Percentiles rank a stretch among this genome's conserved stretches.
Evolutionary conservation across 2,888 invertebrate genomes (phyloP).

Genomic region (Himalopsyche anomala): DNA sequence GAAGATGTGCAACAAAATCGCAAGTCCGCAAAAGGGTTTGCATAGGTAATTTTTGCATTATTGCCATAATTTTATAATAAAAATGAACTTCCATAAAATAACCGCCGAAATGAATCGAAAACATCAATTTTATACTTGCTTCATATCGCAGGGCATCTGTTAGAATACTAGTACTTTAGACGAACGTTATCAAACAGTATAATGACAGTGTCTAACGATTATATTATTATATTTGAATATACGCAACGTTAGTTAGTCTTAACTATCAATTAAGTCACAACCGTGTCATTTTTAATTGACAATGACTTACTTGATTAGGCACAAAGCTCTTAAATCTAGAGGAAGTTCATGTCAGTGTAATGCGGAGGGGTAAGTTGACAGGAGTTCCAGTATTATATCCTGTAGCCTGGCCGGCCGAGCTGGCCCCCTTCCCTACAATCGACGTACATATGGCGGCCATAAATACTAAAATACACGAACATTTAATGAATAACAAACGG

Average conservation of each 20-base stretch:
- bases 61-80: no score
- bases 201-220: no score
- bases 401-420: neutral
- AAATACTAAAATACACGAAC: neutral
- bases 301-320: constrained; percentile 34
- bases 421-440: neutral
- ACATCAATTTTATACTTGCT: no score
- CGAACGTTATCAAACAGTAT: no score
- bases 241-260: neutral
- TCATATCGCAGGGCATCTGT: no score
- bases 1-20: no score
- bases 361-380: constrained; percentile 30
- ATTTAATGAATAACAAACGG: neutral
- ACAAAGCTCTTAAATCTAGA: constrained; percentile 6
- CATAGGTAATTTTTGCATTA: no score
- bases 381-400: constrained; percentile 20
- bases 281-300: constrained; percentile 10
- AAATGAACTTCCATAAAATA: no score
- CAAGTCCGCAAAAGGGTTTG: no score
- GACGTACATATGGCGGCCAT: constrained; percentile 34
- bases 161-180: no score
- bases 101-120: no score
- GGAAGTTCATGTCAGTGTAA: constrained; percentile 28
- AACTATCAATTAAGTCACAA: neutral
- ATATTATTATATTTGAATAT: no score